Percentiles rank a stretch among this genome's conserved stretches.
Evolutionary conservation across 2,113 vertebrate genomes (phyloP).

Genomic region (Aepyceros melampus): DNA sequence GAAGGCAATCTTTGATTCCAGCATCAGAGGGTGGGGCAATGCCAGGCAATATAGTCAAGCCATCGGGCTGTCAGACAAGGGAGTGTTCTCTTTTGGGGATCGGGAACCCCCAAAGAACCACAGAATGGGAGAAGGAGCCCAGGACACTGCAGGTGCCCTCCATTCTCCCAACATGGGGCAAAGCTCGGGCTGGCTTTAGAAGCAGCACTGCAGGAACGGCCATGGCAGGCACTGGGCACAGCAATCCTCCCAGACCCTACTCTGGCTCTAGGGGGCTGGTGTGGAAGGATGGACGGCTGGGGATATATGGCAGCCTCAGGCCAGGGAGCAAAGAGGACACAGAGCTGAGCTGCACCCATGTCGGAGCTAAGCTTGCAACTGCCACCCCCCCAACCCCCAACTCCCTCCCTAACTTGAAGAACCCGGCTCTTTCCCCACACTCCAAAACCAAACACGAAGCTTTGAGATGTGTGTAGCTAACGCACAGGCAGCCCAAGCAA

Average conservation of each 20-base stretch:
- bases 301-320: background rate
- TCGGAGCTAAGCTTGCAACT: conserved; percentile 7
- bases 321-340: conserved; percentile 5
- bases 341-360: background rate
- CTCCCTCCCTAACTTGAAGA: background rate
- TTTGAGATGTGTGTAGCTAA: background rate
- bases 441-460: background rate
- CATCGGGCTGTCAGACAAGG: conserved; percentile 42
- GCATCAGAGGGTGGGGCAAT: conserved; percentile 57
- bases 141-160: background rate
- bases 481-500: conserved; percentile 53
- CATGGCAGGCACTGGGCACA: background rate
- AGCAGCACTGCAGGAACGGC: background rate
- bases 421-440: background rate
- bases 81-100: background rate
- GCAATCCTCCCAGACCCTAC: background rate
- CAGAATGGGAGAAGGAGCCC: background rate
- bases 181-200: background rate
- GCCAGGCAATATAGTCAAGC: conserved; percentile 55
- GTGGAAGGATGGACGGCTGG: background rate
- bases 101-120: conserved; percentile 41
- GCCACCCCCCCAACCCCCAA: background rate
- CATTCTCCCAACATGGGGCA: background rate
- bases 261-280: background rate
- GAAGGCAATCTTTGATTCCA: conserved; percentile 69